Base-by-base conservation (phyloP, 2,888 invertebrate species). In the Euzophera pinguis region DNA sequence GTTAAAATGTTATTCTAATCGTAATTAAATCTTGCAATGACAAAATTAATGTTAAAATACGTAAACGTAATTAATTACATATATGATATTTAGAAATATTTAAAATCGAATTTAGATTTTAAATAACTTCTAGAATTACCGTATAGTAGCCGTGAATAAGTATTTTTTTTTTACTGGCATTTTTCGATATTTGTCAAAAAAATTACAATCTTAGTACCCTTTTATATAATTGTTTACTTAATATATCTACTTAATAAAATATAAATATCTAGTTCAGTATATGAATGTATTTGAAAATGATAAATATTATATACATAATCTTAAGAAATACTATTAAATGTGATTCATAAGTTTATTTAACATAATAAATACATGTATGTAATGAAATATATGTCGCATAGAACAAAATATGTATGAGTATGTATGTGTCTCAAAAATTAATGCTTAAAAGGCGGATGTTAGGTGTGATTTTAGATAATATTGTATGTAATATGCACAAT, bases 321-420 rank as follows among this genome's bases (percentile, higher is more conserved):
- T 54, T 73, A 73, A 70, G 68, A 61, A 53, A 53, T 65, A 61
- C 64, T 69, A 72, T 63, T 64, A 67, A 83, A 83, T 83, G 83
- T 83, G 83, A 82, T 83, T 83, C 82, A 79, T 77, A 77, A 71
- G 69, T 71, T 76, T 78, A 78, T 75, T 65, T 69, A 64, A 59
- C 57, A 59, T 69, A 64, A 65, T 64, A 69, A 61, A 55, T 75
- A 72, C 63, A 70, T 65, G 7, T 62, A 59, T 61, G 53, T 61
- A 17, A 52, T 47, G 17, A 47, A 51, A 58, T 54, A 55, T 58
- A 64, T 64, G 63, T 69, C 62, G 62, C 64, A 64, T 74, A 71
- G 67, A 62, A 59, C 62, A 64, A 60, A 57, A 48, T 58, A 49
- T 59, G 61, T 66, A 65, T 65, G 62, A 53, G 55, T 64, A 61